Percentiles rank a stretch among this genome's conserved stretches.
These are phyloP conservation scores for Mesoclemmys tuberculata DNA, from an alignment of 2,113 vertebrate species.

Conservation along the genomic window DNA sequence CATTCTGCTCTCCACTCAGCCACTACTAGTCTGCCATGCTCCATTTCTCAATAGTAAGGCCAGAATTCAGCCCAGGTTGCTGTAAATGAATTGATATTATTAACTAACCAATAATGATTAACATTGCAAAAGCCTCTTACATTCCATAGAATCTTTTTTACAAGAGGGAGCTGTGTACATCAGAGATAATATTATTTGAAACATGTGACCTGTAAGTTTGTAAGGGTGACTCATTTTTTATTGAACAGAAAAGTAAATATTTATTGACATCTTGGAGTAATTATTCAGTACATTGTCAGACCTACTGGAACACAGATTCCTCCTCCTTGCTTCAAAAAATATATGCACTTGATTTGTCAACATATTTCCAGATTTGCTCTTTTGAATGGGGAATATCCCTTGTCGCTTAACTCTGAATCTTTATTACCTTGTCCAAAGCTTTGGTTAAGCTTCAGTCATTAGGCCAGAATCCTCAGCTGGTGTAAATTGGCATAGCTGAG, in stretches of 20 bases:
- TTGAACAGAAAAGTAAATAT: slow-evolving; percentile 31
- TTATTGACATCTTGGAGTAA: slow-evolving; percentile 14
- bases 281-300: not conserved
- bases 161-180: not conserved
- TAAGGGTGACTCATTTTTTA: not conserved
- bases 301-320: not conserved
- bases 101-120: not conserved
- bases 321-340: not conserved
- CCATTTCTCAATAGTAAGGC: not conserved
- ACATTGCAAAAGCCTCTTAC: not conserved
- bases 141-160: not conserved
- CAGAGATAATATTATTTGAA: not conserved
- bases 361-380: not conserved
- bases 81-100: not conserved
- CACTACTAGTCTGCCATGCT: not conserved
- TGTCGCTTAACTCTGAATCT: not conserved
- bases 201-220: not conserved
- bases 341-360: not conserved
- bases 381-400: not conserved
- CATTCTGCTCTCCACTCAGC: not conserved
- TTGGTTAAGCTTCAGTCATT: not conserved
- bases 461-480: not conserved
- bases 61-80: not conserved
- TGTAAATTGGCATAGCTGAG: not conserved
- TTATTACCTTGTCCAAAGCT: not conserved